phyloP scores from a whole-genome alignment of 2,888 invertebrate genomes.

The Aelia acuminata region DNA sequence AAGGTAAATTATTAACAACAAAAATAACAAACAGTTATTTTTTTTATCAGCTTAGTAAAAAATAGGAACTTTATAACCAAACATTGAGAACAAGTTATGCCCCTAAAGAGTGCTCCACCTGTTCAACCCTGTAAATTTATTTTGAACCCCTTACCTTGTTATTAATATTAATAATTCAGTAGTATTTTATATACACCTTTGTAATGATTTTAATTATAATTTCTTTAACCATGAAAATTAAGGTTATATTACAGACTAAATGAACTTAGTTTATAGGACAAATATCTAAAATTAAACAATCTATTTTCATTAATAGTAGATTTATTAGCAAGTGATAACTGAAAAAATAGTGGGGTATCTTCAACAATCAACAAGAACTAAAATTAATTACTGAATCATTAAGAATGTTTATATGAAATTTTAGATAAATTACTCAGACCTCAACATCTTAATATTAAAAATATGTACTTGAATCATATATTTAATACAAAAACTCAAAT shows the following conservation, averaged over 20 bases:
- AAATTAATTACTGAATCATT: too few relatives aligned
- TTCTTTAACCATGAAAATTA: not conserved
- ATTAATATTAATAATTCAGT: not conserved
- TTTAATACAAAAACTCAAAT: too few relatives aligned
- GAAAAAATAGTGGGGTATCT: not conserved
- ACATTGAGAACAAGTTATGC: slow-evolving; percentile 48
- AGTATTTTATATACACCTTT: not conserved
- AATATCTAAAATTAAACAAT: not conserved
- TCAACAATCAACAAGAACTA: too few relatives aligned
- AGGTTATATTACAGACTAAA: not conserved
- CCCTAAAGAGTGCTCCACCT: slow-evolving; percentile 59
- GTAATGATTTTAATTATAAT: not conserved
- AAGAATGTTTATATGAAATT: too few relatives aligned
- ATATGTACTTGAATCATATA: too few relatives aligned
- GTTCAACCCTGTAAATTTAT: slow-evolving; percentile 51
- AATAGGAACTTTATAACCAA: slow-evolving; percentile 58
- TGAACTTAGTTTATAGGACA: not conserved
- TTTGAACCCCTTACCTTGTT: slow-evolving; percentile 6
- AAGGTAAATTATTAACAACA: slow-evolving; percentile 12
- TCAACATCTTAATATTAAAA: too few relatives aligned
- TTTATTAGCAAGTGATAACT: not conserved
- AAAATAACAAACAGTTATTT: not conserved
- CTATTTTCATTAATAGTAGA: not conserved
- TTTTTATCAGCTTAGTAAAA: slow-evolving; percentile 46
- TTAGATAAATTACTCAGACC: too few relatives aligned